Base-by-base conservation (phyloP, 2,888 invertebrate species). In the Xestobium rufovillosum region DNA sequence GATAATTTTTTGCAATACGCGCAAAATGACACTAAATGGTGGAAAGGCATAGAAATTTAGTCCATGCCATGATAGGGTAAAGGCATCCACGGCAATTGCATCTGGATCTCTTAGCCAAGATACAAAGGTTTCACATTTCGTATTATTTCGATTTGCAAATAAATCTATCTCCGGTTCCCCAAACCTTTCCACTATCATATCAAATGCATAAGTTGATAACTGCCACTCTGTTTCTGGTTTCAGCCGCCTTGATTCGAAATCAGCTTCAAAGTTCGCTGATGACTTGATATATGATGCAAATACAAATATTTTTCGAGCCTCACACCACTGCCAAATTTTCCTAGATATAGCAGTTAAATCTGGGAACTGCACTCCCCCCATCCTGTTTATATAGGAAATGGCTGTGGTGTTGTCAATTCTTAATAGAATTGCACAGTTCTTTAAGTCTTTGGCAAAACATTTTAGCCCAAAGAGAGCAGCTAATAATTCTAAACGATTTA, bases 301-400 rank as follows among this genome's bases (percentile, higher is more conserved):
- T 12, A 30, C 3, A 19, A 19, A 36, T n/a, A 36, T 30, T 2
- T 25, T 13, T 9, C 30, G 29, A 6, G 3, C 2, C 13, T 33
- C 36, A 36, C 10, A 56, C 16, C 2, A 38, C 15, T 39, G 27
- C 42, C 43, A 45, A 29, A 55, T 52, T 6, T 45, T 31, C 15
- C 43, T 34, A 13, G 41, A 27, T 28, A 51, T 14, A 17, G 26
- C 11, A 26, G 48, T 43, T 10, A 47, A 38, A 4, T 43, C 34
- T 0, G 29, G 27, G 27, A 41, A 45, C 27, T 43, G n/a, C n/a
- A n/a, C n/a, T n/a, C n/a, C n/a, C n/a, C n/a, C n/a, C n/a, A n/a
- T n/a, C n/a, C n/a, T n/a, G n/a, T n/a, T n/a, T n/a, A n/a, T n/a
- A n/a, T n/a, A n/a, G n/a, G n/a, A n/a, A n/a, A n/a, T n/a, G n/a